Base-by-base conservation (phyloP, 2,113 vertebrate species). In the Dermatemys mawii region DNA sequence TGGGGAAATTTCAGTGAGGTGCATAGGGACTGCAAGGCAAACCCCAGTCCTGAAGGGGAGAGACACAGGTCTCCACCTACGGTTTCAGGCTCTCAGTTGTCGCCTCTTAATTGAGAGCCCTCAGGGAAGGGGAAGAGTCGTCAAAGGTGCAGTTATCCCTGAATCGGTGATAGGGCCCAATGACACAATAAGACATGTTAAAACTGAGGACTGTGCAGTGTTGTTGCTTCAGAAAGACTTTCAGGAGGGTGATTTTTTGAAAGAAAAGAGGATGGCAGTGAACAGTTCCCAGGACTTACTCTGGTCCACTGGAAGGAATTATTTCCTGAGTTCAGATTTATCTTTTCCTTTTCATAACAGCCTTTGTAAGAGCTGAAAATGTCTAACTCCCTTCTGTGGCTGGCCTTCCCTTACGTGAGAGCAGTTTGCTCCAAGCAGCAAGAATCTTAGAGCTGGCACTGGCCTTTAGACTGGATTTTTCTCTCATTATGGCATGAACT, bases 251-350 rank as follows among this genome's bases (percentile, higher is more conserved):
- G 67, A 46, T 44, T 78, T 50, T 67, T 14, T n/a, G 4, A 2
- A 11, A 54, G 14, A 3, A 6, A 41, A 13, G 35, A 13, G 50
- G 75, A 8, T 13, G 11, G 11, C 21, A n/a, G 51, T 21, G 14
- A 51, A 50, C 4, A 2, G 6, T 4, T 2, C 10, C 11, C 5
- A 10, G 3, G 1, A 22, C 0, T 46, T 4, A 16, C 21, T 78
- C 35, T 7, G 6, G 5, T 83, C 27, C 73, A 13, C 11, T 35
- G 35, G 83, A 19, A 1, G 13, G 26, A 63, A 41, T 46, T n/a
- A 44, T 46, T 63, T 67, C 14, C 44, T 38, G 5, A 79, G 2
- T 13, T 53, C 1, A 0, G 0, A 21, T 26, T 48, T 24, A 10
- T 11, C 3, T 57, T 24, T 53, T n/a, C 60, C 60, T n/a, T n/a